A percentile compares a stretch with the other conserved stretches of the same genome.
Conservation (phyloP, 2,797 vertebrate genomes). For the Sebastes itinus region DNA sequence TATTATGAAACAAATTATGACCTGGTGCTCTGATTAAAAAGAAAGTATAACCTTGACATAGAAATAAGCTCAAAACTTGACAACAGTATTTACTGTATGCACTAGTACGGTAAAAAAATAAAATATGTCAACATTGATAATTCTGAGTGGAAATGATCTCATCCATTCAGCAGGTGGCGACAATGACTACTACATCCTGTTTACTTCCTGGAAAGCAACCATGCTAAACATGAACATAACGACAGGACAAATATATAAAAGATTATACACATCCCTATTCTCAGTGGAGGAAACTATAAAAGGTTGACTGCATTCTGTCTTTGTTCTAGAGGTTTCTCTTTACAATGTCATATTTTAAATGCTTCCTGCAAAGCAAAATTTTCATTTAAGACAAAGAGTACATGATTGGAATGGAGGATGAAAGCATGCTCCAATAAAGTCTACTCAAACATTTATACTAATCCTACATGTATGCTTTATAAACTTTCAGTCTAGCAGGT, state of each 20-base stretch:
- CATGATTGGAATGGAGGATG: background rate
- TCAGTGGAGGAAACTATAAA: background rate
- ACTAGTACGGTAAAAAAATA: background rate
- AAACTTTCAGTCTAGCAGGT: background rate
- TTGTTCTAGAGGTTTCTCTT: background rate
- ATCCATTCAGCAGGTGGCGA: background rate
- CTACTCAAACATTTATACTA: background rate
- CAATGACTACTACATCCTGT: slow-evolving; percentile 22
- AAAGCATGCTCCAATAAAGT: background rate
- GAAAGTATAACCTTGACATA: background rate
- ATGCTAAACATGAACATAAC: background rate
- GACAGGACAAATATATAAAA: background rate
- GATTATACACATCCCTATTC: background rate
- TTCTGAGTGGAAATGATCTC: slow-evolving; percentile 14
- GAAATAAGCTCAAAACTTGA: background rate
- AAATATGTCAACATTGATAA: background rate
- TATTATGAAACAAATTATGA: background rate
- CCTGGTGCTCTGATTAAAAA: background rate
- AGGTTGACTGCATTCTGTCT: background rate
- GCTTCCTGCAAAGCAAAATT: background rate
- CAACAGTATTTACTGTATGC: background rate
- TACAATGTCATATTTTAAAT: background rate
- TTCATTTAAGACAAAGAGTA: background rate
- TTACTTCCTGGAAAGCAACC: slow-evolving; percentile 21
- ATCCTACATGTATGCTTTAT: background rate